Percentiles rank a stretch among this genome's conserved stretches.
phyloP scores from a whole-genome alignment of 2,797 vertebrate species.

The Myoxocephalus aenaeus region DNA sequence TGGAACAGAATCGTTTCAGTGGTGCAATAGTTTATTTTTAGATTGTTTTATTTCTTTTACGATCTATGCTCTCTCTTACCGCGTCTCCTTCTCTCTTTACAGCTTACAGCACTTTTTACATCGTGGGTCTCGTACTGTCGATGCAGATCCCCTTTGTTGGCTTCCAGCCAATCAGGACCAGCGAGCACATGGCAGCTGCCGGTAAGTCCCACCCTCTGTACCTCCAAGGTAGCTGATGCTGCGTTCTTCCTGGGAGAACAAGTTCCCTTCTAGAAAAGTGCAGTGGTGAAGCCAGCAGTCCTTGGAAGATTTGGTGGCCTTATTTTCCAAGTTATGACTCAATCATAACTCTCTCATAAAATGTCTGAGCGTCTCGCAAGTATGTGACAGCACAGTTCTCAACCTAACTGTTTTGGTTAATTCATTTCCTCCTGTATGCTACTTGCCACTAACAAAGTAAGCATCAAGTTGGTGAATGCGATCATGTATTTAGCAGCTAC shows the following conservation, averaged over 20 bases:
- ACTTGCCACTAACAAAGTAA: neutral
- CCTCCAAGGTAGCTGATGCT: neutral
- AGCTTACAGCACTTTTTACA: constrained; percentile 99
- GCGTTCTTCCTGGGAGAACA: constrained; percentile 15
- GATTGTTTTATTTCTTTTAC: constrained; percentile 24
- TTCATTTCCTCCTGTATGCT: neutral
- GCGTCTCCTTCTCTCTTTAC: constrained; percentile 46
- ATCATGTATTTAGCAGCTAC: neutral
- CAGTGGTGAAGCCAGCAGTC: constrained; percentile 1
- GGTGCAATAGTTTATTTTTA: constrained; percentile 21
- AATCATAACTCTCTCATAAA: neutral
- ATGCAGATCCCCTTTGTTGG: constrained; percentile 99
- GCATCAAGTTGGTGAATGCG: neutral
- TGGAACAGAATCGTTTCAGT: neutral
- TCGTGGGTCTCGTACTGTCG: constrained; percentile 95
- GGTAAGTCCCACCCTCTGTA: constrained; percentile 81
- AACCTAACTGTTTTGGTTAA: neutral
- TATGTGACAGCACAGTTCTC: neutral
- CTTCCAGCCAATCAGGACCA: constrained; percentile 99
- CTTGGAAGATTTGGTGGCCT: neutral
- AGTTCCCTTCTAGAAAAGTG: constrained; percentile 14
- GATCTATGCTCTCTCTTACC: neutral
- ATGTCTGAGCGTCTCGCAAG: constrained; percentile 1
- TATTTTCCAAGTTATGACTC: constrained; percentile 17
- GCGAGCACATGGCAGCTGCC: constrained; percentile 98